Percentiles rank a stretch among this genome's conserved stretches.
phyloP scores from a whole-genome alignment of 2,888 invertebrate species.

The Acheta domesticus region DNA sequence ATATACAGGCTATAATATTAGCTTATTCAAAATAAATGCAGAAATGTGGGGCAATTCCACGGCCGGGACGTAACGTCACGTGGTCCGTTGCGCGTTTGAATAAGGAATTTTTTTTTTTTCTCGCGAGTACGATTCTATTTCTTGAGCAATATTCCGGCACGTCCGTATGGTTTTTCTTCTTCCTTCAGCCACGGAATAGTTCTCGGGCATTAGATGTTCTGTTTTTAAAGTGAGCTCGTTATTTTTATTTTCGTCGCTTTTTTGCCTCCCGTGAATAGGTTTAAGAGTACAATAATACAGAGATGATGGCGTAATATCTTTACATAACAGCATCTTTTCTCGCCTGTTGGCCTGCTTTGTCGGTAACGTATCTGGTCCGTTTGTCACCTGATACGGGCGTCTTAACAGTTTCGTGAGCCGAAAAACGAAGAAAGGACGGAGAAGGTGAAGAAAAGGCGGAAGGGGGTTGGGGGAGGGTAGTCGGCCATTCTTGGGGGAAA shows the following conservation, averaged over 20 bases:
- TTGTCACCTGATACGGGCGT: conserved; percentile 3
- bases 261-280: neutral
- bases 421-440: neutral
- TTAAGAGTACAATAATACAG: conserved; percentile 9
- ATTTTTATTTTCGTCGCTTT: neutral
- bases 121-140: neutral
- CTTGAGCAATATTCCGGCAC: neutral
- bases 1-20: neutral
- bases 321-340: conserved; percentile 10
- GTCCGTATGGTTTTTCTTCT: conserved; percentile 2
- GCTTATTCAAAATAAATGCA: conserved; percentile 6
- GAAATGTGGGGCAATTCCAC: neutral
- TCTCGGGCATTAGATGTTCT: neutral
- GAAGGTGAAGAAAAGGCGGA: neutral
- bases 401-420: conserved; percentile 18
- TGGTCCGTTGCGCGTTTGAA: neutral
- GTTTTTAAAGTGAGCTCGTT: conserved; percentile 18
- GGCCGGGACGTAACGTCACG: neutral
- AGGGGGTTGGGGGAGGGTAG: neutral
- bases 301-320: conserved; percentile 7
- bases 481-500: neutral
- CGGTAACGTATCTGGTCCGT: neutral
- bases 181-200: neutral
- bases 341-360: conserved; percentile 5
- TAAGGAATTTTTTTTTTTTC: neutral